Base-by-base conservation (phyloP, 2,113 vertebrate species). In the Oplegnathus fasciatus region DNA sequence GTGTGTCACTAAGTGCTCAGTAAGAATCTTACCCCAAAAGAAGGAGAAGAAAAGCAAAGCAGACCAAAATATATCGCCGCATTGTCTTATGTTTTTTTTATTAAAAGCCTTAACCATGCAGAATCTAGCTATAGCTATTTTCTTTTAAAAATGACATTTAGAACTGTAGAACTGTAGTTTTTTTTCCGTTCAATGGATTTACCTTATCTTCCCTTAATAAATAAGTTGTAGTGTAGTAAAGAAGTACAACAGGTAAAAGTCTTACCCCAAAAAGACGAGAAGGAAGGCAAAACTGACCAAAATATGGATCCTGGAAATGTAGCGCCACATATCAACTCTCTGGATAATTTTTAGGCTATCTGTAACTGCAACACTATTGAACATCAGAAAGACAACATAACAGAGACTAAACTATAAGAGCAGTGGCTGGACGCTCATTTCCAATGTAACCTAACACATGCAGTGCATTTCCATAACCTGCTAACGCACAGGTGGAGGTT, bases 211-310 rank as follows among this genome's bases (percentile, higher is more conserved):
- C 2, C 11, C 14, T 66, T 44, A 14, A 17, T 26, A 9, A n/a
- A 55, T 57, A 48, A 28, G 3, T 42, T 75, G 30, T 32, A 32
- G 13, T 61, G 22, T 30, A 32, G 4, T 44, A 54, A 22, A 69
- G 1, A 68, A 73, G 20, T 18, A 34, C 28, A 70, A 26, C 15
- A 42, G 7, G 1, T 65, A 42, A 50, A 64, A 68, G 20, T 54
- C 82, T 87, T 79, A 90, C 78, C 64, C 78, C 9, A n/a, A 2
- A 70, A 85, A 0, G 42, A 78, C 0, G 6, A 80, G 5, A 78
- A 69, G 30, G 50, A 54, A 34, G 5, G 1, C 10, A 48, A 54
- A 42, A 42, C 9, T 0, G 9, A 32, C 5, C 9, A 80, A 64
- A 66, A 71, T 40, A n/a, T 58, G 17, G 32, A 1, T 69, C 62